phyloP scores from a whole-genome alignment of 2,113 vertebrate genomes.

The Fregetta grallaria region DNA sequence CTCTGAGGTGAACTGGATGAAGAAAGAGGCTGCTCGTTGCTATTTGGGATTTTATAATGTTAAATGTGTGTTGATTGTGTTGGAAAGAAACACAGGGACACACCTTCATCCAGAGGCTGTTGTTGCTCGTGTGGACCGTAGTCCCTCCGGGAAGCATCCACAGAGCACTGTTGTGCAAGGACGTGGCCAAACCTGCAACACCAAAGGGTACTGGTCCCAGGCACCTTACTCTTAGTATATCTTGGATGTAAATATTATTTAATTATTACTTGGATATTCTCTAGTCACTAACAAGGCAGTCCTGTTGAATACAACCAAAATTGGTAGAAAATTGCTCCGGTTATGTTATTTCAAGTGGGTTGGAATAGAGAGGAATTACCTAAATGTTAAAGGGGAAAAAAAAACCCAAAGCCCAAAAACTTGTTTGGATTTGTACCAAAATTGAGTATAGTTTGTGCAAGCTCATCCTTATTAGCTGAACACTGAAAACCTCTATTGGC shows the following conservation, averaged over 20 bases:
- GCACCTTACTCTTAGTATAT: background rate
- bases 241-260: background rate
- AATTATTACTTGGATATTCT: background rate
- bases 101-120: background rate
- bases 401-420: background rate
- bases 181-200: background rate
- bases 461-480: background rate
- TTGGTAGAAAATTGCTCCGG: background rate
- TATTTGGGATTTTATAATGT: background rate
- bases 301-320: background rate
- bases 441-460: background rate
- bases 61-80: background rate
- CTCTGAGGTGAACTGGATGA: conserved; percentile 32
- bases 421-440: background rate
- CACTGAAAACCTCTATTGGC: background rate
- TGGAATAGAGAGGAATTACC: background rate
- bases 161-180: background rate
- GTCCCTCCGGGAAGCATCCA: fast-evolving
- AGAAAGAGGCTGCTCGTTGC: background rate
- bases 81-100: background rate
- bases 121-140: fast-evolving
- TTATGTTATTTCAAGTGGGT: background rate
- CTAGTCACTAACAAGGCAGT: background rate
- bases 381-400: background rate
- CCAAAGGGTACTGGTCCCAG: background rate